Base-by-base conservation (phyloP, 1,140 invertebrate genomes). In the Uloborus diversus region DNA sequence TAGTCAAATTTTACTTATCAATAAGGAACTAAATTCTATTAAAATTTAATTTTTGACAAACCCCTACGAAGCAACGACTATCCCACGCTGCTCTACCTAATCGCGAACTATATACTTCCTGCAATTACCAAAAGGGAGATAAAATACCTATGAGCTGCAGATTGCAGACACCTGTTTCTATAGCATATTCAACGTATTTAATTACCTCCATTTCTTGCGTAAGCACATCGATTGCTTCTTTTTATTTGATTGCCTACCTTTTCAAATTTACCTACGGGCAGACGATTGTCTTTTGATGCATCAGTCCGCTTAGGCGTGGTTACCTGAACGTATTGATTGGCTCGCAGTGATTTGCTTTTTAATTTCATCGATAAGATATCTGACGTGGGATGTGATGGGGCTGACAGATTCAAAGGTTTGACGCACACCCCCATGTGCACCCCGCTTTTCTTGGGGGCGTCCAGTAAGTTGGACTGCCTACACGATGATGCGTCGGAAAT, bases 291-390 rank as follows among this genome's bases (percentile, higher is more conserved):
- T n/a, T n/a, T n/a, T n/a, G n/a, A n/a, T n/a, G n/a, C n/a, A n/a
- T n/a, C n/a, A n/a, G n/a, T n/a, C n/a, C n/a, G n/a, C n/a, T n/a
- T n/a, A n/a, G n/a, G n/a, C n/a, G n/a, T n/a, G n/a, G n/a, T n/a
- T n/a, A n/a, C n/a, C n/a, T n/a, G n/a, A n/a, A n/a, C 28, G 56
- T 61, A 73, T 73, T 73, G 69, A 73, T 73, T 73, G 56, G 25
- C 35, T n/a, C n/a, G n/a, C 32, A 17, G 23, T 25, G 35, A 51
- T 28, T 7, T 53, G 27, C n/a, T 32, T 69, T 56, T 69, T 56
- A 35, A 32, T 42, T 47, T 14, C 37, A 49, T 73, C 56, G 69
- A 73, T 73, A 73, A 73, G 32, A 28, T 32, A 73, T 61, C 56
- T 42, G 17, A 56, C 69, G 69, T 73, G 28, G 68, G 69, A 61